phyloP scores from a whole-genome alignment of 2,797 vertebrate genomes.

The Apogon talboti region DNA sequence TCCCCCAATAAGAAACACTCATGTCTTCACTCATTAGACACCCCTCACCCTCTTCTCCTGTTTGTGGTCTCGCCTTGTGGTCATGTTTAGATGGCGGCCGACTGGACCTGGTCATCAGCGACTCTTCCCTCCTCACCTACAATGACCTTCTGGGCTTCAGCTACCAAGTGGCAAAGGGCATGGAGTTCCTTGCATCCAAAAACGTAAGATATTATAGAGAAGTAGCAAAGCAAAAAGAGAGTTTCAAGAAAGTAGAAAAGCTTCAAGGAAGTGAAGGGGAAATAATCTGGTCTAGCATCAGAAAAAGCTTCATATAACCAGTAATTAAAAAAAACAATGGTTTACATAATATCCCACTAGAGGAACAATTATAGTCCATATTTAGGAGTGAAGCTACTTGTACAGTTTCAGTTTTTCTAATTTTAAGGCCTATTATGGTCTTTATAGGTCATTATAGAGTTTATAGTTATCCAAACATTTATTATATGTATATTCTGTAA shows the following conservation, averaged over 20 bases:
- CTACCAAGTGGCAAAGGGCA: slow-evolving; percentile 98
- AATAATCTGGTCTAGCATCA: neutral
- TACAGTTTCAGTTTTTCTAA: too few relatives aligned
- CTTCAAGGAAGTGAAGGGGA: too few relatives aligned
- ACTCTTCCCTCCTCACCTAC: slow-evolving; percentile 91
- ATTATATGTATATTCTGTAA: too few relatives aligned
- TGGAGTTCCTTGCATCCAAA: slow-evolving; percentile 98
- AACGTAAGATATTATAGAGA: slow-evolving; percentile 83
- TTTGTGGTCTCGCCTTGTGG: slow-evolving; percentile 17
- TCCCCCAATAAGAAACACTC: slow-evolving; percentile 23
- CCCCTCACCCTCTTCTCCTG: slow-evolving; percentile 3
- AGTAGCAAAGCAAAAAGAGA: too few relatives aligned
- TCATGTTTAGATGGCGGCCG: slow-evolving; percentile 84
- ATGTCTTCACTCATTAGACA: slow-evolving; percentile 24
- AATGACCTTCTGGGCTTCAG: slow-evolving; percentile 95
- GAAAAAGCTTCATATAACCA: too few relatives aligned
- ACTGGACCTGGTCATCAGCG: slow-evolving; percentile 88
- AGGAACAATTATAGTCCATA: too few relatives aligned
- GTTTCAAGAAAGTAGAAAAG: neutral
- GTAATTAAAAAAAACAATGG: too few relatives aligned
- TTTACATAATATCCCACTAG: too few relatives aligned
- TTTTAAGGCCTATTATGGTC: too few relatives aligned
- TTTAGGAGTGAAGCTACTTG: too few relatives aligned
- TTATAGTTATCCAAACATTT: too few relatives aligned
- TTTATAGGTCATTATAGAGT: too few relatives aligned